Conservation (phyloP, 2,113 vertebrate genomes). For the Pristiophorus japonicus region DNA sequence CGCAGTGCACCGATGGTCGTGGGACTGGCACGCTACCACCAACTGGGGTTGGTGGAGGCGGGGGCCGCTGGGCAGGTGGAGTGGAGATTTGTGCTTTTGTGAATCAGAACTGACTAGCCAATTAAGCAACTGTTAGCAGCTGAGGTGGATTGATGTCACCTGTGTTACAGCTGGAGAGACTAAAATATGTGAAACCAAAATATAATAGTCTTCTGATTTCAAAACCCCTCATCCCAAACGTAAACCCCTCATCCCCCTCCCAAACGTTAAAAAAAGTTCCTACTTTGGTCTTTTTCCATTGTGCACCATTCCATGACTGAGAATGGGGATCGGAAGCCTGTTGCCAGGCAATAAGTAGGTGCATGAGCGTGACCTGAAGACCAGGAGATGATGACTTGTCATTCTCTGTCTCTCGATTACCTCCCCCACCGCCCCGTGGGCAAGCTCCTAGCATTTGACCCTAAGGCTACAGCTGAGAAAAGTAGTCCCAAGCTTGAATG, state of each 20-base stretch:
- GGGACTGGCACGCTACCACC: not conserved
- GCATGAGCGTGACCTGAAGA: not conserved
- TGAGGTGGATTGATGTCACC: not conserved
- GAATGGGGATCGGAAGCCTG: not conserved
- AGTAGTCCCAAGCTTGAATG: not conserved
- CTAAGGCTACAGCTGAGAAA: not conserved
- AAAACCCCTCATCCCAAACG: too few species aligned
- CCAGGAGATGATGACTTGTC: not conserved
- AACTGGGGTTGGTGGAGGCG: too few species aligned
- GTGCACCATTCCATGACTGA: not conserved
- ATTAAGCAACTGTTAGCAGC: not conserved
- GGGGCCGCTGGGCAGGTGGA: not conserved
- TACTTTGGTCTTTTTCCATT: not conserved
- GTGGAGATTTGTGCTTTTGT: not conserved
- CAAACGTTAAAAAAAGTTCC: not conserved
- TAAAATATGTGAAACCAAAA: not conserved
- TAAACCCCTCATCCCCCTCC: not conserved
- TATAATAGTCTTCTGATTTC: not conserved
- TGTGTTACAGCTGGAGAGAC: not conserved
- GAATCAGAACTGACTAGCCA: not conserved
- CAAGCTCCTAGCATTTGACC: not conserved
- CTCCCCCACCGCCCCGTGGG: not conserved
- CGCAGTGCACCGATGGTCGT: not conserved
- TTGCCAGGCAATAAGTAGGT: not conserved
- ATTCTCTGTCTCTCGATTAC: not conserved